phyloP scores from a whole-genome alignment of 2,888 invertebrate genomes.

The Oscheius sp. region DNA sequence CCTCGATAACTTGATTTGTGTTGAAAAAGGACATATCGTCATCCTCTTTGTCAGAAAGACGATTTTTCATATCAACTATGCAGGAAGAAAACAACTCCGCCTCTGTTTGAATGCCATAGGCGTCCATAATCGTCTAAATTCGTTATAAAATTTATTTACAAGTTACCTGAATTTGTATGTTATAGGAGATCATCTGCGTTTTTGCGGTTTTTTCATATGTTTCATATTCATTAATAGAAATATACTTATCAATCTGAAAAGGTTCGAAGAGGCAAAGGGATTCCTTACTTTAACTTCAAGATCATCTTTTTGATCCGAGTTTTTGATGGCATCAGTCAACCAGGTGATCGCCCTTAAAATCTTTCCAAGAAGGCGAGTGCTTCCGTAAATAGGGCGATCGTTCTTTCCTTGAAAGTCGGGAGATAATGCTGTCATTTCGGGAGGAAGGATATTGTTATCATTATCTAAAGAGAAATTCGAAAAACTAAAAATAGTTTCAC shows the following conservation, averaged over 20 bases:
- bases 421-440: constrained; percentile 40
- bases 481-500: not conserved
- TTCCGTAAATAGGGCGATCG: constrained; percentile 42
- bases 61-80: constrained; percentile 48
- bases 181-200: constrained; percentile 40
- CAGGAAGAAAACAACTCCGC: constrained; percentile 63
- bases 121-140: constrained; percentile 42
- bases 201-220: constrained; percentile 31
- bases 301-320: constrained; percentile 51
- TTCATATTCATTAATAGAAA: constrained; percentile 34
- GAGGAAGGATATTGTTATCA: constrained; percentile 39
- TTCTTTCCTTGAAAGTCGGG: constrained; percentile 45
- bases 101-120: constrained; percentile 64
- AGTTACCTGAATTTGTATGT: too few relatives aligned
- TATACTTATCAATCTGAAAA: constrained; percentile 33
- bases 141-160: constrained; percentile 22
- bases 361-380: constrained; percentile 52
- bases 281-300: constrained; percentile 35
- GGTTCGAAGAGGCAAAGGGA: too few relatives aligned
- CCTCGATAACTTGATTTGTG: constrained; percentile 62
- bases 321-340: constrained; percentile 53
- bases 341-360: constrained; percentile 61
- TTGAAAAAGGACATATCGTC: constrained; percentile 68
- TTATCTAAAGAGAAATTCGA: constrained; percentile 7
- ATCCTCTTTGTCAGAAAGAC: constrained; percentile 62